These are phyloP conservation scores for Cardiocondyla obscurior DNA, from an alignment of 1,140 invertebrate species.

Conservation along the genomic window DNA sequence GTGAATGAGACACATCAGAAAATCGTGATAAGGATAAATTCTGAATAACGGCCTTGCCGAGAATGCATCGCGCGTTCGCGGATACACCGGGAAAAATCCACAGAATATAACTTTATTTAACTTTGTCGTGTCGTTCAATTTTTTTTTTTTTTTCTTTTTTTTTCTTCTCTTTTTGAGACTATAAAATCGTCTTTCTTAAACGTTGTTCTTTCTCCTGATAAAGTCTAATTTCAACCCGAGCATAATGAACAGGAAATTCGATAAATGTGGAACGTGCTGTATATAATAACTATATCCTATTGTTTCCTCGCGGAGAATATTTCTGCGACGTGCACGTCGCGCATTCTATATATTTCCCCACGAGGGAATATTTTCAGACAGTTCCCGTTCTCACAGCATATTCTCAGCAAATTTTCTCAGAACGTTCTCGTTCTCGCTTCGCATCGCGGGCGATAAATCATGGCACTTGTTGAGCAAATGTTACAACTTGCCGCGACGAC, in stretches of 20 bases:
- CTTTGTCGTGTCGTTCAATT: no score
- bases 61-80: background rate
- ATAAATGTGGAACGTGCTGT: background rate
- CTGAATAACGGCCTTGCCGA: slow-evolving; percentile 20
- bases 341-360: background rate
- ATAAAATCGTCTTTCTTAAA: background rate
- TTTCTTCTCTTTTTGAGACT: no score
- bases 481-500: slow-evolving; percentile 9
- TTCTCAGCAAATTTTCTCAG: slow-evolving; percentile 37
- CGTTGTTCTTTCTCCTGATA: background rate
- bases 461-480: slow-evolving; percentile 5
- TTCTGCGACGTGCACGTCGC: background rate
- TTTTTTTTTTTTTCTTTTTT: no score
- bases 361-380: background rate
- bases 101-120: background rate
- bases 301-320: background rate
- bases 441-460: slow-evolving; percentile 3
- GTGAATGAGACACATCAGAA: slow-evolving; percentile 41
- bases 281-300: background rate
- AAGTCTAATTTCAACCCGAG: background rate
- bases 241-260: background rate
- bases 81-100: background rate
- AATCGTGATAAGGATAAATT: slow-evolving; percentile 45
- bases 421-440: slow-evolving; percentile 3
- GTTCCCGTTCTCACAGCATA: background rate